Base-by-base conservation (phyloP, 2,797 vertebrate species). In the Amblyopsis hoosieri region DNA sequence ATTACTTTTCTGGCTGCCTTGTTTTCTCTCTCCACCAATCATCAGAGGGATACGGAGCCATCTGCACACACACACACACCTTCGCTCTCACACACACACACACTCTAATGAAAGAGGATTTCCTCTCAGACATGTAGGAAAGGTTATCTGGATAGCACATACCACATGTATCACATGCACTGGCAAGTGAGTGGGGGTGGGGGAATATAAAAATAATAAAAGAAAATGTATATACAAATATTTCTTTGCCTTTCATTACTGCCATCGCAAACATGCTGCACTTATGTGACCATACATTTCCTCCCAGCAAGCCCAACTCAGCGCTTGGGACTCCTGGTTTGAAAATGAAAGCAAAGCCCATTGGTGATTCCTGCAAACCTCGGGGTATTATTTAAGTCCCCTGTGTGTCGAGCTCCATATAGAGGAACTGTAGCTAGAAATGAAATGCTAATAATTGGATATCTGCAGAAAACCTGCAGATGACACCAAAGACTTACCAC, bases 61-160 rank as follows among this genome's bases (percentile, higher is more conserved):
- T 85, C 78, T 72, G 61, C 60, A 68, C 17, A 33, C 42, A 69
- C 71, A 3, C 31, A 54, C 37, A 8, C 46, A 45, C 45, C 11
- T 45, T n/a, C 13, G 13, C 31, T 17, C 45, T 12, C 60, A 72
- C 72, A 71, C 33, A 72, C 72, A 71, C 33, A 3, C 33, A 13
- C 29, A 76, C 69, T 66, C 53, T 74, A 78, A 81, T 88, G 83
- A 89, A 89, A 86, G 84, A 80, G 79, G 82, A 87, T 89, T 89
- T 91, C 83, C 85, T 65, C 56, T 83, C 86, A 81, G 83, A 82
- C 85, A 78, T 78, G 78, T 78, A 74, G 80, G 75, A 88, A 88
- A 89, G 91, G 90, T 90, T 92, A 92, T 91, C 84, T 65, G 65
- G 85, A 84, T 84, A n/a, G 54, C 74, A 79, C 70, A 78, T 73